A percentile compares a stretch with the other conserved stretches of the same genome.
phyloP scores from a whole-genome alignment of 2,888 invertebrate genomes.

The Stenolophus ochropezus region DNA sequence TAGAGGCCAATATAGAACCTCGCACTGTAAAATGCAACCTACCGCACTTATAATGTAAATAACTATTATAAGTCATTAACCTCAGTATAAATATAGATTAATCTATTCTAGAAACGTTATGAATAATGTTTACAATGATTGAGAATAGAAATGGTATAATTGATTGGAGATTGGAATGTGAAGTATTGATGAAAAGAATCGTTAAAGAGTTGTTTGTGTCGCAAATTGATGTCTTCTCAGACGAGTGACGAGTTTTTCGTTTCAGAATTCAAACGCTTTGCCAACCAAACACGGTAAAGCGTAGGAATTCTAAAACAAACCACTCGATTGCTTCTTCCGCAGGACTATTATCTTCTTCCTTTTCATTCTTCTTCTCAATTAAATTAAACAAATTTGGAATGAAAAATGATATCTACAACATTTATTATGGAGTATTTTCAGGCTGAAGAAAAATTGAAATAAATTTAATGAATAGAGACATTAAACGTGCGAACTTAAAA shows the following conservation, averaged over 20 bases:
- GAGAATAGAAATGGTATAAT: too few species aligned
- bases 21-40: too few species aligned
- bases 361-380: not conserved
- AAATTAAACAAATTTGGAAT: not conserved
- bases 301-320: constrained; percentile 96
- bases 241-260: constrained; percentile 74
- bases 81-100: too few species aligned
- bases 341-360: constrained; percentile 4
- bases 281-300: constrained; percentile 89
- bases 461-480: not conserved
- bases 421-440: too few species aligned
- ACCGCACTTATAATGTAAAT: too few species aligned
- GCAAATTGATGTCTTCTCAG: constrained; percentile 10
- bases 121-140: too few species aligned
- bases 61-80: too few species aligned
- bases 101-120: too few species aligned
- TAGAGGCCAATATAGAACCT: too few species aligned
- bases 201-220: constrained; percentile 1
- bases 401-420: too few species aligned
- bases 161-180: too few species aligned
- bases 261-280: constrained; percentile 98
- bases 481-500: not conserved
- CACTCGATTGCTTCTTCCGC: constrained; percentile 66
- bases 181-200: not conserved
- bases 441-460: too few species aligned